Evolutionary conservation across 2,113 vertebrate genomes (phyloP).

Genomic region (Sakesphorus luctuosus): DNA sequence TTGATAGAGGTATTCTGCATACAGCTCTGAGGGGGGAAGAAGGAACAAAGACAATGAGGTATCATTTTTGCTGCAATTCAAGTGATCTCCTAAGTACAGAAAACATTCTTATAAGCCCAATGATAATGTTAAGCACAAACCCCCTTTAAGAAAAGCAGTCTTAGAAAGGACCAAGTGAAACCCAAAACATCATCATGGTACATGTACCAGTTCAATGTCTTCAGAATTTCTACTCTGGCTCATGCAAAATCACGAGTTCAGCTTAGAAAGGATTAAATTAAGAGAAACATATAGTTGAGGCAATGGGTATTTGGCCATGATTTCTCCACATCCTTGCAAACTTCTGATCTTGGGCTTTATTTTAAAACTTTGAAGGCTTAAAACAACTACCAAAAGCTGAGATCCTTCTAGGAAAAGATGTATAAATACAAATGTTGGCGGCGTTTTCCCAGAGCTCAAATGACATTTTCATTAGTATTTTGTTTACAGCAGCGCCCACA

Average conservation of each 20-base stretch:
- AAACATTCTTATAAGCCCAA: background rate
- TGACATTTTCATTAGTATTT: background rate
- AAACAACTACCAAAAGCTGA: background rate
- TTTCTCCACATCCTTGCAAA: background rate
- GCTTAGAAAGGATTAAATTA: background rate
- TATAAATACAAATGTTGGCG: background rate
- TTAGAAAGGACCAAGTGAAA: background rate
- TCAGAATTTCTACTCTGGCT: background rate
- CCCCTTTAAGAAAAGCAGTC: background rate
- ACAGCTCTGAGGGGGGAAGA: background rate
- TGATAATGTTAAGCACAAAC: background rate
- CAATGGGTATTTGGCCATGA: background rate
- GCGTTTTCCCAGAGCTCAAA: background rate
- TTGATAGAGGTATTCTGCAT: background rate
- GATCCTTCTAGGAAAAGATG: background rate
- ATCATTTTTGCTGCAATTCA: rapidly evolving
- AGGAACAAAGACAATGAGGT: background rate
- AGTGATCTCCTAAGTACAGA: background rate
- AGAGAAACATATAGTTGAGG: background rate
- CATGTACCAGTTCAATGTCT: background rate
- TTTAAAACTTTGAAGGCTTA: background rate
- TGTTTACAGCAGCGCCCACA: background rate
- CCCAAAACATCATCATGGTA: background rate
- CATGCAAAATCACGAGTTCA: background rate
- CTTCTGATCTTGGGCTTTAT: background rate